Evolutionary conservation across 2,888 invertebrate genomes (phyloP).

Genomic region (Eremobia ochroleuca): DNA sequence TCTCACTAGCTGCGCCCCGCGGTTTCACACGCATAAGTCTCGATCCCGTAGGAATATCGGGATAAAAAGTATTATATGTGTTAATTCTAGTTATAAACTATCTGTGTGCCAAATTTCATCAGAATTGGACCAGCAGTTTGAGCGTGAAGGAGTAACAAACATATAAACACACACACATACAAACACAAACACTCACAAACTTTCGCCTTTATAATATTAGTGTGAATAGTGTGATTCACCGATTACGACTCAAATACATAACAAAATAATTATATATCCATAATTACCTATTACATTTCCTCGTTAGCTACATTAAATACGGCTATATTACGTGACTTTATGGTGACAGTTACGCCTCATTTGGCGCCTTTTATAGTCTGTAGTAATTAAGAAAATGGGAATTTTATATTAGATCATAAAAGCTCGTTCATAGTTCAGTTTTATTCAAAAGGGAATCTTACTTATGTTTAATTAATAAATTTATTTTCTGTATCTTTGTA

Average conservation of each 20-base stretch:
- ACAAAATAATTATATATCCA: conserved; percentile 38
- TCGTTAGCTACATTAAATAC: conserved; percentile 54
- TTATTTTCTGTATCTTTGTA: neutral
- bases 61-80: too few species aligned
- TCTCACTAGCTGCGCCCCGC: too few species aligned
- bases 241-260: conserved; percentile 35
- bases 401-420: conserved; percentile 67
- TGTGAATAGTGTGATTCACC: too few species aligned
- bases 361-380: conserved; percentile 61
- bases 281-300: conserved; percentile 55
- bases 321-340: conserved; percentile 58
- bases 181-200: too few species aligned
- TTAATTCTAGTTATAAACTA: too few species aligned
- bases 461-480: conserved; percentile 18
- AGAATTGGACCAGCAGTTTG: too few species aligned
- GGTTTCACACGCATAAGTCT: too few species aligned
- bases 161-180: too few species aligned
- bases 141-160: too few species aligned
- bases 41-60: too few species aligned
- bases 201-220: too few species aligned
- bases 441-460: conserved; percentile 51
- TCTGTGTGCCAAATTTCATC: too few species aligned
- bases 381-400: conserved; percentile 67
- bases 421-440: conserved; percentile 44
- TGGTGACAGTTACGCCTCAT: conserved; percentile 65